Conservation (phyloP, 2,888 invertebrate species). For the Boloria selene region DNA sequence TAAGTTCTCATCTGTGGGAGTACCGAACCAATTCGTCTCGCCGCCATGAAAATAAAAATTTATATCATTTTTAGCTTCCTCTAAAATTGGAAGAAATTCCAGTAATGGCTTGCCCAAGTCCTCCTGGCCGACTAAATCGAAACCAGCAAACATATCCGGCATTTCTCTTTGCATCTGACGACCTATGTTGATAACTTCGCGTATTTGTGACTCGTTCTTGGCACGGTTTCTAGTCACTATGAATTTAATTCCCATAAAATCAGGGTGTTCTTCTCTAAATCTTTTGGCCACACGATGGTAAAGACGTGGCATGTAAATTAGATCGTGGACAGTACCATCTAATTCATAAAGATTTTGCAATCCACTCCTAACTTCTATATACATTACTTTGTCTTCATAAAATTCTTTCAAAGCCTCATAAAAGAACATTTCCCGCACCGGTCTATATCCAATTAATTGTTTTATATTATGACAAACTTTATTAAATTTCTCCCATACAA, state of each 20-base stretch:
- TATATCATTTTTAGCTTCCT: slow-evolving; percentile 75
- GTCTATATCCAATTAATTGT: slow-evolving; percentile 83
- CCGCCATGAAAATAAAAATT: slow-evolving; percentile 90
- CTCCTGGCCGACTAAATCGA: slow-evolving; percentile 92
- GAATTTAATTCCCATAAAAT: slow-evolving; percentile 85
- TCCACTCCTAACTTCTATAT: slow-evolving; percentile 85
- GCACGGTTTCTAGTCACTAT: slow-evolving; percentile 78
- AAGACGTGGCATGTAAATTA: slow-evolving; percentile 78
- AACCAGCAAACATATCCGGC: slow-evolving; percentile 88
- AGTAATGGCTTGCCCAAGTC: slow-evolving; percentile 85
- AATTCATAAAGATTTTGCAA: slow-evolving; percentile 84
- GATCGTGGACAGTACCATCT: slow-evolving; percentile 79
- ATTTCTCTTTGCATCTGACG: slow-evolving; percentile 68
- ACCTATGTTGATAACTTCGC: slow-evolving; percentile 62
- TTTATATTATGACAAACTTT: slow-evolving; percentile 76
- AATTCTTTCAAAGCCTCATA: slow-evolving; percentile 84
- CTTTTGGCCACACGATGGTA: slow-evolving; percentile 80
- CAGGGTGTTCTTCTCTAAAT: slow-evolving; percentile 83
- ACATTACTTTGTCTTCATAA: slow-evolving; percentile 86
- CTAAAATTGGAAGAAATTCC: slow-evolving; percentile 82
- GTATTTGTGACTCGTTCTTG: slow-evolving; percentile 59
- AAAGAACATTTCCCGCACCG: slow-evolving; percentile 84
- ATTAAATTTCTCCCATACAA: slow-evolving; percentile 83
- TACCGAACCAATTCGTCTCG: slow-evolving; percentile 89
- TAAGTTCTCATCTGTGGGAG: slow-evolving; percentile 86